Conservation (phyloP, 1,140 invertebrate genomes). For the Camponotus floridanus region DNA sequence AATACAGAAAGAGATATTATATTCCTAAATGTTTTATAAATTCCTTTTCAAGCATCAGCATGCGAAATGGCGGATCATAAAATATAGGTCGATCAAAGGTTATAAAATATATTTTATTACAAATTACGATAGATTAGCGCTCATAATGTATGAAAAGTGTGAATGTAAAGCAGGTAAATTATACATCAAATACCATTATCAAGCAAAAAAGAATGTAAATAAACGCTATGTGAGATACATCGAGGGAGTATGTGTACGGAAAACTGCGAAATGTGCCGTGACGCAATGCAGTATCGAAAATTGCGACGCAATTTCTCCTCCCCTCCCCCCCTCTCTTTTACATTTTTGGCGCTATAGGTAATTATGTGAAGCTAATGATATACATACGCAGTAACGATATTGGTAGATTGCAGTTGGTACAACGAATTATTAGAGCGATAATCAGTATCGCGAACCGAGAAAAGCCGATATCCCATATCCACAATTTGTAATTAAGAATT, state of each 20-base stretch:
- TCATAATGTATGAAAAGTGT: conserved; percentile 40
- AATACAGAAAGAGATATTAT: neutral
- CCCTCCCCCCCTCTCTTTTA: neutral
- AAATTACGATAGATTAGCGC: conserved; percentile 50
- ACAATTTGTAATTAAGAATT: conserved; percentile 70
- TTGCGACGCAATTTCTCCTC: neutral
- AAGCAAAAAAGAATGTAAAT: conserved; percentile 22
- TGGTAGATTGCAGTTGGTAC: conserved; percentile 61
- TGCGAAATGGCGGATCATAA: conserved; percentile 1
- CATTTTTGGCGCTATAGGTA: conserved; percentile 48
- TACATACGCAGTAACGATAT: conserved; percentile 65
- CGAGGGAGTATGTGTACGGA: conserved; percentile 23
- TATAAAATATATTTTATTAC: conserved; percentile 54
- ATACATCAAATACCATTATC: conserved; percentile 47
- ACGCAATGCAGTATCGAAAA: conserved; percentile 47
- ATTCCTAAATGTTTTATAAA: conserved; percentile 39
- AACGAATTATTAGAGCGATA: conserved; percentile 69
- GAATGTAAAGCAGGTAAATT: conserved; percentile 51
- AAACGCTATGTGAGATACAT: conserved; percentile 42
- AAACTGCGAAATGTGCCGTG: conserved; percentile 37
- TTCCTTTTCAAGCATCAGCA: conserved; percentile 22
- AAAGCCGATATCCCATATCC: conserved; percentile 68
- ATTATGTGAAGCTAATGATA: conserved; percentile 56
- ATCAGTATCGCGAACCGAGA: conserved; percentile 65
- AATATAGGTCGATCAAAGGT: conserved; percentile 34